Evolutionary conservation across 2,113 vertebrate species (phyloP), one percentile per base, ranked within the genome.

Genomic region (Odocoileus hemionus): DNA sequence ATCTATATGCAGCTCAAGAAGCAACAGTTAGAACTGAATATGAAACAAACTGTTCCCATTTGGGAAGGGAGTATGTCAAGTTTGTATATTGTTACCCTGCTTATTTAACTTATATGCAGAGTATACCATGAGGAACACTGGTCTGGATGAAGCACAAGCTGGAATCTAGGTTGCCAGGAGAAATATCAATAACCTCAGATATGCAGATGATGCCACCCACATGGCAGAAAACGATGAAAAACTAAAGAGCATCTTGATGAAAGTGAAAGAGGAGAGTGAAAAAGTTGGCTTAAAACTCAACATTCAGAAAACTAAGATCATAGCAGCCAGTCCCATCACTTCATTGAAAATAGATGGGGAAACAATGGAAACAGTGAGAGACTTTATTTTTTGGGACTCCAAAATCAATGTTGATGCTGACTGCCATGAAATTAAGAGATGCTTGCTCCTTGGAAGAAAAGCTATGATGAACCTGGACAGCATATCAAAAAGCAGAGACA

Each of bases 121-220:
- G 16, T n/a, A n/a, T n/a, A n/a, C n/a, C 16, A n/a, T 67, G 33
- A 67, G 64, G 64, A 67, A 67, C 0, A 4, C 16, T n/a, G 64
- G 64, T 16, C 64, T n/a, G 7, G 64, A 67, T 19, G 33, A 67
- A 67, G 33, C 64, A 67, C 8, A n/a, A n/a, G 33, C 33, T n/a
- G 33, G 33, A 67, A 67, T 67, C 33, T n/a, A n/a, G 64, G 1
- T 5, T 67, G 64, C 0, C 0, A 0, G 33, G 16, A 67, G 33
- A 67, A n/a, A 67, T 67, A 67, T 64, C 64, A 67, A n/a, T 67
- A 67, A 67, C 64, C 33, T 67, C 64, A 67, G 64, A 67, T n/a
- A n/a, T n/a, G 61, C 61, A 67, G 61, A 67, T 67, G 61, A 67
- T 4, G 19, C 61, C 61, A 67, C 16, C 7, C 33, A n/a, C n/a